Conservation (phyloP, 2,797 vertebrate species). For the Argyrosomus regius region DNA sequence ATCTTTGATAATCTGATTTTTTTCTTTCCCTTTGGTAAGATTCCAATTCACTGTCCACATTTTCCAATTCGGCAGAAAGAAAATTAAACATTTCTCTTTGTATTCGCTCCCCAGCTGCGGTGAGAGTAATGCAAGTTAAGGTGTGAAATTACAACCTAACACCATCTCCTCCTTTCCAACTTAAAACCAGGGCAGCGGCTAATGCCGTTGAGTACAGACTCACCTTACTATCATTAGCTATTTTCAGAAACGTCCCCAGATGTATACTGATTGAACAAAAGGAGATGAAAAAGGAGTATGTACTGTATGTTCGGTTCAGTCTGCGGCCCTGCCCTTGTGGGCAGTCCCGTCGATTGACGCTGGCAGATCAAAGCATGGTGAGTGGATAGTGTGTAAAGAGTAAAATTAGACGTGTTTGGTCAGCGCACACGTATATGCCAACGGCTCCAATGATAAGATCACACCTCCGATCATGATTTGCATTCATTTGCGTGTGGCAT, state of each 20-base stretch:
- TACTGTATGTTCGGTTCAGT: slow-evolving; percentile 31
- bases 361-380: slow-evolving; percentile 69
- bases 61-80: slow-evolving; percentile 50
- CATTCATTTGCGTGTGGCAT: slow-evolving; percentile 53
- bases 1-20: slow-evolving; percentile 33
- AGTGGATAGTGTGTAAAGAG: slow-evolving; percentile 47
- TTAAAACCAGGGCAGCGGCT: slow-evolving; percentile 53
- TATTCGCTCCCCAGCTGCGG: slow-evolving; percentile 47
- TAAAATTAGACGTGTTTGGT: slow-evolving; percentile 42
- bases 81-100: slow-evolving; percentile 63
- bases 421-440: slow-evolving; percentile 33
- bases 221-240: slow-evolving; percentile 65
- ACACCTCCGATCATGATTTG: slow-evolving; percentile 48
- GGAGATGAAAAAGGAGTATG: slow-evolving; percentile 60
- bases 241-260: slow-evolving; percentile 61
- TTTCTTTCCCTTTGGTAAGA: slow-evolving; percentile 23
- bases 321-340: slow-evolving; percentile 22
- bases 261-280: slow-evolving; percentile 56
- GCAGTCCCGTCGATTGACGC: slow-evolving; percentile 53
- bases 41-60: slow-evolving; percentile 42
- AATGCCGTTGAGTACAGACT: slow-evolving; percentile 47
- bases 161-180: slow-evolving; percentile 55
- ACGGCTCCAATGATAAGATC: slow-evolving; percentile 33
- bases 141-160: slow-evolving; percentile 74
- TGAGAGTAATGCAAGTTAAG: slow-evolving; percentile 57